Conservation (phyloP, 2,888 invertebrate genomes). For the Diachrysia chrysitis region DNA sequence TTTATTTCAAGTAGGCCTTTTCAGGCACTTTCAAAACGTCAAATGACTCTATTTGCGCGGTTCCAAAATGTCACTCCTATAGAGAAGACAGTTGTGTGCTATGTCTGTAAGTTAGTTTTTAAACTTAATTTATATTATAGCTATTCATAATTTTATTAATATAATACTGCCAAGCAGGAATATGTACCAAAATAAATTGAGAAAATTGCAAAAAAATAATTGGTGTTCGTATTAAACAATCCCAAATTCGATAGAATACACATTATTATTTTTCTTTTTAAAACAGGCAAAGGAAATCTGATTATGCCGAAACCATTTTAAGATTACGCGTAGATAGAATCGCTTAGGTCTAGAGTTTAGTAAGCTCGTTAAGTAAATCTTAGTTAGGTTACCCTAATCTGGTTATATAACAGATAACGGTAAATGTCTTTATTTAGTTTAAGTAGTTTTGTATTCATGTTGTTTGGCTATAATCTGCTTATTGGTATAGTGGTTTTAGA, state of each 20-base stretch:
- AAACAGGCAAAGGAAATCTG: slow-evolving; percentile 27
- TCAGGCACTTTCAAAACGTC: no score
- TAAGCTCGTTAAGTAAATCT: slow-evolving; percentile 26
- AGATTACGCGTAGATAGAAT: slow-evolving; percentile 26
- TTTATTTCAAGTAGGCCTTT: no score
- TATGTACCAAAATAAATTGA: no score
- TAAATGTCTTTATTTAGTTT: slow-evolving; percentile 23
- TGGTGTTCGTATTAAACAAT: not conserved
- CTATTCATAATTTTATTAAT: no score
- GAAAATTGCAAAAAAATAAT: no score
- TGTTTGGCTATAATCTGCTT: not conserved
- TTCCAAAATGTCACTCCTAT: no score
- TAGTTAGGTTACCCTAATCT: slow-evolving; percentile 18
- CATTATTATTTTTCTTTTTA: slow-evolving; percentile 36
- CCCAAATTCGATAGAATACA: not conserved
- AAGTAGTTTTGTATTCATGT: not conserved
- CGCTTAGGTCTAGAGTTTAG: slow-evolving; percentile 23
- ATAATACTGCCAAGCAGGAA: no score
- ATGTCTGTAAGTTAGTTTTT: no score
- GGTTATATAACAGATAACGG: slow-evolving; percentile 29
- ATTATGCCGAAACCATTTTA: slow-evolving; percentile 32
- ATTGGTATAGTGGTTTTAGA: not conserved
- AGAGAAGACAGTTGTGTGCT: no score
- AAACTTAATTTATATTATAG: no score
- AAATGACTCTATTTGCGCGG: no score